Evolutionary conservation across 2,888 invertebrate species (phyloP), one percentile per base, ranked within the genome.

Genomic region (Ophioninae sp.): DNA sequence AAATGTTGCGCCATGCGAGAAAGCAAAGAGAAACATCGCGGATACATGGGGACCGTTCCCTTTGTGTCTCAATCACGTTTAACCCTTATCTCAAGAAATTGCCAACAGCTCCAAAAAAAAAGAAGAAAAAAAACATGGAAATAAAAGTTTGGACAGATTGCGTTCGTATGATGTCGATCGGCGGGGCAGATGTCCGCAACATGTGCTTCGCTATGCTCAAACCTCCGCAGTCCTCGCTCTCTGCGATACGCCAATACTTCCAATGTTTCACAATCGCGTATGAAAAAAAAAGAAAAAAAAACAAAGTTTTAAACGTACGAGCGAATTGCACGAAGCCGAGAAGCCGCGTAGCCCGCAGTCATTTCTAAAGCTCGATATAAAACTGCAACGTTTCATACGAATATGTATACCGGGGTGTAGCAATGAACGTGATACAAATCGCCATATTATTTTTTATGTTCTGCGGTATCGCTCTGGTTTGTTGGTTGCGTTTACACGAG

Each of bases 101-200:
- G 79, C 81, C 79, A 75, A 63, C 75, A 71, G 83, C 78, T 59
- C 65, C n/a, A n/a, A 65, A 73, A 72, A 63, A 78, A 80, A 69
- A 23, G 23, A 20, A 72, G 59, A 74, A 22, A 67, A 41, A 73
- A 67, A 59, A n/a, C 56, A 69, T 73, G 56, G 20, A 22, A 69
- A 74, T 30, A 44, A 51, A 58, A 81, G 82, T 65, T 73, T 84
- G 76, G 76, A 81, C 81, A 69, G 64, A 82, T 82, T 77, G 68
- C 76, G 44, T 76, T 82, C 76, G 79, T 79, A 73, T 81, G 82
- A 82, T 73, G 84, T 82, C 82, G 84, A 84, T 84, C 84, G 84
- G 68, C 69, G 51, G 51, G 44, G 79, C 84, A 82, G 82, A 84
- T 84, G 84, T 84, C 41, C 80, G 76, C 68, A 72, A 71, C 79